Conservation (phyloP, 2,888 invertebrate genomes). For the Tachina fera region DNA sequence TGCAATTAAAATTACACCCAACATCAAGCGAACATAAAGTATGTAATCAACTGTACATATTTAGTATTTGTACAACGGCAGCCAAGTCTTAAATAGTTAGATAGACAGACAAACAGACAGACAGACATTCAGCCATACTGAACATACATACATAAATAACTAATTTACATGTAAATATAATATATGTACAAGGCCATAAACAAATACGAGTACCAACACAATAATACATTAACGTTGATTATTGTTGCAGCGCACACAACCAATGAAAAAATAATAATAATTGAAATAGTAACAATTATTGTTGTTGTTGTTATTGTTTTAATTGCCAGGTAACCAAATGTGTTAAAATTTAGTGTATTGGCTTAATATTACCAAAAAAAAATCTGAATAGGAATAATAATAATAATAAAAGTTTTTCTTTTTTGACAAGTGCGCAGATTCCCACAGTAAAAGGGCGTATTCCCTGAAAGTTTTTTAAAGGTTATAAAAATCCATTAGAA, state of each 20-base stretch:
- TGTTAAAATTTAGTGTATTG: background rate
- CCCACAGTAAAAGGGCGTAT: background rate
- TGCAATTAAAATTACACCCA: background rate
- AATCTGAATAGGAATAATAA: background rate
- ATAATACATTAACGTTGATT: slow-evolving; percentile 1
- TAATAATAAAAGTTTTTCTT: background rate
- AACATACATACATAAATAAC: background rate
- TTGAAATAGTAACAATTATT: background rate
- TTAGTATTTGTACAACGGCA: background rate
- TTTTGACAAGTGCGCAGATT: background rate
- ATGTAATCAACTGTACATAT: background rate
- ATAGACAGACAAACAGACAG: background rate
- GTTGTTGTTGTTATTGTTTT: background rate
- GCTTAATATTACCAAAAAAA: background rate
- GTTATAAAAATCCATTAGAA: background rate
- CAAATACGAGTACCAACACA: background rate
- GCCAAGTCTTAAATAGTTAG: background rate
- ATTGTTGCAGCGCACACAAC: background rate
- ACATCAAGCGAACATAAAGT: background rate
- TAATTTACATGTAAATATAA: slow-evolving; percentile 1
- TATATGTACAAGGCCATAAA: background rate
- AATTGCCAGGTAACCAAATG: background rate
- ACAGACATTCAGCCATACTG: no score
- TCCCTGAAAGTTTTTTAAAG: background rate
- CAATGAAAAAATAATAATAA: background rate